Percentiles rank a stretch among this genome's conserved stretches.
These are phyloP conservation scores for Petromus typicus DNA, from an alignment of 2,113 vertebrate genomes.

Conservation along the genomic window DNA sequence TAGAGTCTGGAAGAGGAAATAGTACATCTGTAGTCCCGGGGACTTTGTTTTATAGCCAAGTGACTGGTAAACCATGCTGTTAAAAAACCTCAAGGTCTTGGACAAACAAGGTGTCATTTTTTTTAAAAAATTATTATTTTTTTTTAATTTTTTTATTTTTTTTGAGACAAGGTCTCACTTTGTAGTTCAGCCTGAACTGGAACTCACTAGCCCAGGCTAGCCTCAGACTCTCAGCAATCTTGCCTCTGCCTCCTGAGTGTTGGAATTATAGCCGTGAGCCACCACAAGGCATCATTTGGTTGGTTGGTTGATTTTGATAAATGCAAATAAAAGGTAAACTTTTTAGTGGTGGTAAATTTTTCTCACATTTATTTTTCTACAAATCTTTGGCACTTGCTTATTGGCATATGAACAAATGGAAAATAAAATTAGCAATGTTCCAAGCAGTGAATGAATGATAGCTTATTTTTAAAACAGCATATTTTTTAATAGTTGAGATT, in stretches of 20 bases:
- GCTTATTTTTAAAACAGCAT: neutral
- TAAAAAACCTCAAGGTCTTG: neutral
- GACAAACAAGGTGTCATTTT: neutral
- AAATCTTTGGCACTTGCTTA: neutral
- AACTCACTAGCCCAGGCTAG: too few relatives aligned
- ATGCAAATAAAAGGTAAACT: neutral
- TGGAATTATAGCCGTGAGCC: too few relatives aligned
- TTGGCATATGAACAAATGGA: slow-evolving; percentile 14
- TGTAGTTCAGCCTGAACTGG: too few relatives aligned
- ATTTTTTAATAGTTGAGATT: neutral
- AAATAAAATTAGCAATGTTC: neutral
- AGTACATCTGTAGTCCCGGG: neutral
- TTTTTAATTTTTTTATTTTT: too few relatives aligned
- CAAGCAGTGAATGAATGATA: neutral
- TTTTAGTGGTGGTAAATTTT: neutral
- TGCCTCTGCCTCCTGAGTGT: too few relatives aligned
- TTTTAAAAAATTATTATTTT: too few relatives aligned
- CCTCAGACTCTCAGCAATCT: too few relatives aligned
- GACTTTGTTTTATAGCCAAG: neutral
- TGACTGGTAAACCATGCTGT: accelerated
- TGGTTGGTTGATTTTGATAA: neutral
- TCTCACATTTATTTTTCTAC: neutral
- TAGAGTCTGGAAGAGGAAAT: neutral
- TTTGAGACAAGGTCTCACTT: too few relatives aligned
- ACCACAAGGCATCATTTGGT: neutral